Conservation (phyloP, 1,140 invertebrate genomes). For the Drosophila aff. region DNA sequence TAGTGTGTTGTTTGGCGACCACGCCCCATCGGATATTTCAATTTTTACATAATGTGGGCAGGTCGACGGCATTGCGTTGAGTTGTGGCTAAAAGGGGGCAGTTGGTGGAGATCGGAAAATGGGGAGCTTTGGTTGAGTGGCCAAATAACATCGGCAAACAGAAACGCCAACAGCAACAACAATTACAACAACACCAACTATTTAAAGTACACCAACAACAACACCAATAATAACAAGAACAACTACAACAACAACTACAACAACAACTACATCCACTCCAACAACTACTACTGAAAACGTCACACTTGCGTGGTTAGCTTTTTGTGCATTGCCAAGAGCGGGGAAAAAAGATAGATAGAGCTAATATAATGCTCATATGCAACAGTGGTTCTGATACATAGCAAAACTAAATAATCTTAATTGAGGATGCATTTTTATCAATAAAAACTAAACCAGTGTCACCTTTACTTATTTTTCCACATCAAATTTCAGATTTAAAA, state of each 20-base stretch:
- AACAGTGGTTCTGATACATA: conserved; percentile 10
- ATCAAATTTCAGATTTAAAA: background rate
- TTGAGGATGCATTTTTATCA: background rate
- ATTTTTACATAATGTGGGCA: conserved; percentile 72
- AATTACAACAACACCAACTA: conserved; percentile 14
- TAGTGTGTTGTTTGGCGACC: conserved; percentile 43
- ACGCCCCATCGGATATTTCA: conserved; percentile 57
- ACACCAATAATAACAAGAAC: conserved; percentile 15
- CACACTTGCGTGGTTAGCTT: conserved; percentile 77
- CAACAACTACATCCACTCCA: conserved; percentile 20
- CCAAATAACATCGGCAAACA: conserved; percentile 39
- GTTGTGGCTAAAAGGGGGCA: background rate
- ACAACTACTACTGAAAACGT: conserved; percentile 51
- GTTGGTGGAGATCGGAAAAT: conserved; percentile 16
- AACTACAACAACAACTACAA: conserved; percentile 25
- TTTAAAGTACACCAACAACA: conserved; percentile 17
- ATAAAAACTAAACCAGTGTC: background rate
- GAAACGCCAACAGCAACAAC: conserved; percentile 19
- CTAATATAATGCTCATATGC: conserved; percentile 2
- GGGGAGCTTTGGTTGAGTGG: conserved; percentile 75
- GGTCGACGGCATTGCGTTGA: conserved; percentile 34
- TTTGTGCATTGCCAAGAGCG: conserved; percentile 40
- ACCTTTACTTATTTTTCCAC: background rate
- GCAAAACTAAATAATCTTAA: background rate
- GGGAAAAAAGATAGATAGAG: conserved; percentile 2